Evolutionary conservation across 2,113 vertebrate genomes (phyloP), one percentile per base, ranked within the genome.

Genomic region (Apeltes quadracus): DNA sequence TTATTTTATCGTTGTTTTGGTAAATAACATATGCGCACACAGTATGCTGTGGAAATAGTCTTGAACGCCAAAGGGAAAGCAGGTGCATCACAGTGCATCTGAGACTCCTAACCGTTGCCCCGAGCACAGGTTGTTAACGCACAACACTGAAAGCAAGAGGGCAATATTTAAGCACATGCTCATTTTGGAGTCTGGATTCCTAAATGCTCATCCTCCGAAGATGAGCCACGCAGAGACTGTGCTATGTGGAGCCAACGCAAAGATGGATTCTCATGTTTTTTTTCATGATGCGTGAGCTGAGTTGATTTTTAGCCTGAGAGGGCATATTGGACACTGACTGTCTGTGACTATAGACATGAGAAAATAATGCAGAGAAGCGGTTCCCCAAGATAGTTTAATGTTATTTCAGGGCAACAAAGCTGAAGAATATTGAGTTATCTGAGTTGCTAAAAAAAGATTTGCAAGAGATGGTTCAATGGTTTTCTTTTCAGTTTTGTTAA

Each of bases 281-380:
- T 75, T 85, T 85, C 43, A 84, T 84, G 70, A 61, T 41, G 54
- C 25, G 46, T 75, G 50, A 61, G 46, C 39, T 23, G 61, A 78
- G 78, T 79, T 53, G 62, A 76, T 81, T 82, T 84, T 83, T 59
- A 76, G 66, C 80, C 39, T 81, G 61, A 68, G 65, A 61, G 46
- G 73, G 5, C 65, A 62, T 38, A 56, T 46, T 76, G 57, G 36
- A 74, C 43, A 41, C 70, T 51, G 57, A n/a, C 61, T 67, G 75
- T 38, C 23, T 48, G 65, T 75, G 58, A 69, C 7, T 36, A 22
- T 50, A 73, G 61, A 67, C 51, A 50, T 15, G 15, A 57, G 38
- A 27, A 27, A 59, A 64, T 18, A 9, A 41, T 50, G 23, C 54
- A 44, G 48, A 72, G 44, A 76, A 44, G 50, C 48, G 15, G 38